A percentile compares a stretch with the other conserved stretches of the same genome.
Evolutionary conservation across 2,888 invertebrate species (phyloP).

Genomic region (Macropis europaea): DNA sequence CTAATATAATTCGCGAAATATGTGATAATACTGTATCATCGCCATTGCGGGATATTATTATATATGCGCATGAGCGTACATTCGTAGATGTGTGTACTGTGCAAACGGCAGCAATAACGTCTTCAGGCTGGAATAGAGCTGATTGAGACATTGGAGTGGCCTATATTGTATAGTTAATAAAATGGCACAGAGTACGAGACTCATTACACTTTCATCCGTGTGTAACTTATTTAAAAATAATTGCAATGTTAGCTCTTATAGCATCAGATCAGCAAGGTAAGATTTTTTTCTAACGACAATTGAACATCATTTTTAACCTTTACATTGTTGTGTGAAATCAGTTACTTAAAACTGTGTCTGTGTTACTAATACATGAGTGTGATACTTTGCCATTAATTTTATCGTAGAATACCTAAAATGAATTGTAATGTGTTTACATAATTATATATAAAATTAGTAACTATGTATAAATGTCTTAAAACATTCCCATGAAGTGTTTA

Average conservation of each 20-base stretch:
- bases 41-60: neutral
- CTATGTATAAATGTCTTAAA: no score
- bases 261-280: conserved; percentile 62
- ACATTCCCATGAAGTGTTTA: no score
- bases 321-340: neutral
- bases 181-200: conserved; percentile 67
- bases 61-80: conserved; percentile 7
- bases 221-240: conserved; percentile 58
- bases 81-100: neutral
- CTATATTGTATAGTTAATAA: conserved; percentile 8
- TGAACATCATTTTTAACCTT: conserved; percentile 37
- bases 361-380: neutral
- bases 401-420: no score
- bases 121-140: conserved; percentile 2
- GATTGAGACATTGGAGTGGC: neutral
- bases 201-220: conserved; percentile 49
- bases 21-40: neutral
- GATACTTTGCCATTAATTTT: neutral
- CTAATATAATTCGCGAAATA: neutral
- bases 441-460: no score
- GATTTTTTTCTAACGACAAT: neutral
- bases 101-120: conserved; percentile 6
- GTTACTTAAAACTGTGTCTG: neutral
- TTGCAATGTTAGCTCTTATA: conserved; percentile 45
- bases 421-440: no score